These are phyloP conservation scores for Neodon shergylaensis DNA, from an alignment of 2,113 vertebrate genomes.

Conservation along the genomic window DNA sequence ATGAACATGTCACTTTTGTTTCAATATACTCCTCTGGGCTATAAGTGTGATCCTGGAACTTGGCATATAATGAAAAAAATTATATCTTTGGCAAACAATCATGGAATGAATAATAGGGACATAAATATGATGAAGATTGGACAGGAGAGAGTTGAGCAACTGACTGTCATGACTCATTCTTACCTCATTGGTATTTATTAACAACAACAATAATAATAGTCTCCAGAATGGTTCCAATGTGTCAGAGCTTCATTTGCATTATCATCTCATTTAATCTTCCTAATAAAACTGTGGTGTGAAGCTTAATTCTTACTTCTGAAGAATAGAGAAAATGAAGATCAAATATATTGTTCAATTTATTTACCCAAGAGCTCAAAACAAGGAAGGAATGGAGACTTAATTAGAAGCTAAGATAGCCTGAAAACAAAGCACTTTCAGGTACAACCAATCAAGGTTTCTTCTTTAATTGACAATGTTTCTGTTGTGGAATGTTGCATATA, in stretches of 20 bases:
- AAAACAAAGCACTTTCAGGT: not conserved
- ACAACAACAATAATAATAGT: slow-evolving; percentile 57
- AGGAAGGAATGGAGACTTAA: slow-evolving; percentile 29
- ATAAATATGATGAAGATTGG: slow-evolving; percentile 52
- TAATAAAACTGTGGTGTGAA: slow-evolving; percentile 60
- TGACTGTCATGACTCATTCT: slow-evolving; percentile 65
- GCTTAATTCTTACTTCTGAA: slow-evolving; percentile 48
- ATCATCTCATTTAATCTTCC: slow-evolving; percentile 61
- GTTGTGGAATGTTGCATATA: not conserved
- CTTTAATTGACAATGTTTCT: not conserved
- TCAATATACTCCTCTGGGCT: slow-evolving; percentile 26
- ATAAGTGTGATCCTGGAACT: slow-evolving; percentile 1
- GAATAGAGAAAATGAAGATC: slow-evolving; percentile 27
- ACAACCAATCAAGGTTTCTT: not conserved
- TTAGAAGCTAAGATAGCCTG: not conserved
- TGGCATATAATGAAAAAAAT: slow-evolving; percentile 4
- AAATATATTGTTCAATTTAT: slow-evolving; percentile 36
- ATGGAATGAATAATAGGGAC: slow-evolving; percentile 54
- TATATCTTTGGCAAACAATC: slow-evolving; percentile 31
- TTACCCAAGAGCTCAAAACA: slow-evolving; percentile 34
- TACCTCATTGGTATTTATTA: slow-evolving; percentile 63
- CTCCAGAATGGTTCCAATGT: slow-evolving; percentile 23
- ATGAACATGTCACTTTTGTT: not conserved
- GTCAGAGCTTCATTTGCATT: slow-evolving; percentile 49
- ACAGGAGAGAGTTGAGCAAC: slow-evolving; percentile 52